A percentile compares a stretch with the other conserved stretches of the same genome.
Conservation (phyloP, 2,113 vertebrate genomes). For the Rhombomys opimus region DNA sequence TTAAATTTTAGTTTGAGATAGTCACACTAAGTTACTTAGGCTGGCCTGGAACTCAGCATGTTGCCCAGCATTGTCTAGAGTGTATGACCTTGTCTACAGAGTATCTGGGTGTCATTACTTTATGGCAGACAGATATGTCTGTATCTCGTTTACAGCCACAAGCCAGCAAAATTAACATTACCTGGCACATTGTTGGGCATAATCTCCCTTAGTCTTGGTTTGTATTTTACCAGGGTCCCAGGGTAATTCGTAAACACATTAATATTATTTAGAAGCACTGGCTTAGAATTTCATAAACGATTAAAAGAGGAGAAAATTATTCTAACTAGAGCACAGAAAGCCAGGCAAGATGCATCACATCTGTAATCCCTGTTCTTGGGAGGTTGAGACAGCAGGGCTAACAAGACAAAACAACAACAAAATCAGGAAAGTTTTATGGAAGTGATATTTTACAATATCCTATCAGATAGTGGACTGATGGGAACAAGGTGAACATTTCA, state of each 20-base stretch:
- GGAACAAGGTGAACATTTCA: no score
- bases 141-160: neutral
- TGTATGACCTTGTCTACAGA: neutral
- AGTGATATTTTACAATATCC: neutral
- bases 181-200: neutral
- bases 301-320: slow-evolving; percentile 31
- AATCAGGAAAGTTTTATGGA: neutral
- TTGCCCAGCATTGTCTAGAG: neutral
- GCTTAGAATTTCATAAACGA: slow-evolving; percentile 43
- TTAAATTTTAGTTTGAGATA: neutral
- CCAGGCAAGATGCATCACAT: neutral
- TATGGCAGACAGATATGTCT: slow-evolving; percentile 2
- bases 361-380: neutral
- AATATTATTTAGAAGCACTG: slow-evolving; percentile 31
- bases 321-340: neutral
- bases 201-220: slow-evolving; percentile 21
- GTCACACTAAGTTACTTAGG: neutral
- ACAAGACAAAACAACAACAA: neutral
- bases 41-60: neutral
- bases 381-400: neutral
- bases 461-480: neutral
- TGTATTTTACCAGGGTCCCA: slow-evolving; percentile 4
- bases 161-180: neutral
- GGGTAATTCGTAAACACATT: slow-evolving; percentile 35
- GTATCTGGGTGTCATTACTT: neutral